Base-by-base conservation (phyloP, 2,797 vertebrate species). In the Rallus crepitans region DNA sequence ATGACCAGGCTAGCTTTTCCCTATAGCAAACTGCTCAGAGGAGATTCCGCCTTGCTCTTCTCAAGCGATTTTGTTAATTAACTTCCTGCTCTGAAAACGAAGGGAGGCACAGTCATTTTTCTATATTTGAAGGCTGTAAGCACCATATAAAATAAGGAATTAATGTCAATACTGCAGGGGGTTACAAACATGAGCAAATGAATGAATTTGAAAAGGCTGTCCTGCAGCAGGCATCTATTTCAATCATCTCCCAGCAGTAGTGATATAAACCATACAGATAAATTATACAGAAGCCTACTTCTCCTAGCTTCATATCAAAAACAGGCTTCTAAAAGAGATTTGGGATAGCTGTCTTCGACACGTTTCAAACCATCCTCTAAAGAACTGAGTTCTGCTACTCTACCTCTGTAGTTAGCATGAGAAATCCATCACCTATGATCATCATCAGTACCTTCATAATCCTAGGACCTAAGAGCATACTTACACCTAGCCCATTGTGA, bases 41-140 rank as follows among this genome's bases (percentile, higher is more conserved):
- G 20, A 87, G 31, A 61, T 40, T 82, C 59, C 56, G 30, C 60
- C 33, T 75, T 82, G 56, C 27, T 83, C 53, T 60, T 82, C 83
- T 76, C 63, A 71, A 78, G 40, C 30, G 39, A 76, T 73, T 94
- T 92, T 86, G 50, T 65, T 82, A 89, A 95, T 89, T 82, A 95
- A 72, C 33, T 86, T 86, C 33, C n/a, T 87, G 15, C 39, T 81
- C 25, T 30, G 78, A 94, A 89, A 85, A 33, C 2, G 0, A 60
- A 72, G 27, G n/a, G 11, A 66, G 5, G 10, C 4, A 82, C 23
- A 53, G 63, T 39, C 3, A 12, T n/a, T 30, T 31, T 61, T 69
- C 24, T 75, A 12, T 64, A 45, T 88, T 73, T 76, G 57, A 94
- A 89, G 28, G 19, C 33, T 79, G 7, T 37, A 89, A 85, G 19